Conservation (phyloP, 2,113 vertebrate species). For the Elaphurus davidianus region DNA sequence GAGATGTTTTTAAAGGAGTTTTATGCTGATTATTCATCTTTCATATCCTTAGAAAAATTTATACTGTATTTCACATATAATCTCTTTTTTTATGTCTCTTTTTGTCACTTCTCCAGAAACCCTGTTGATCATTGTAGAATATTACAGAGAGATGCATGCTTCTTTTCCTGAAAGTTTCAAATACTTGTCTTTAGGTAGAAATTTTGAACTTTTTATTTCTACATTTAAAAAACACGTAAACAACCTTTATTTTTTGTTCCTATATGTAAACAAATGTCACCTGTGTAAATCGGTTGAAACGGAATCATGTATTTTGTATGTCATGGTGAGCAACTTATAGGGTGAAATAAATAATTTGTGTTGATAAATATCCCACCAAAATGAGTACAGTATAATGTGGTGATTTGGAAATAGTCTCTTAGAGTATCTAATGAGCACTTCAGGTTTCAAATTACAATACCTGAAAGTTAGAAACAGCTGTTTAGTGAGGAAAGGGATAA, state of each 20-base stretch:
- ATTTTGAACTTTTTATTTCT: slow-evolving; percentile 8
- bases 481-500: slow-evolving; percentile 77
- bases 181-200: slow-evolving; percentile 27
- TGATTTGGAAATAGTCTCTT: slow-evolving; percentile 77
- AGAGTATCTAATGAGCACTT: slow-evolving; percentile 74
- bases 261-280: background rate
- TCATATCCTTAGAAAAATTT: slow-evolving; percentile 70
- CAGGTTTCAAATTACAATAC: slow-evolving; percentile 72
- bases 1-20: slow-evolving; percentile 3
- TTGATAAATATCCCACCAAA: slow-evolving; percentile 4
- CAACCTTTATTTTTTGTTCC: background rate
- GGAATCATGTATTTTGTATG: slow-evolving; percentile 2
- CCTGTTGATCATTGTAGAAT: background rate
- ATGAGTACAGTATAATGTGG: slow-evolving; percentile 55
- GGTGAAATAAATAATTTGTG: slow-evolving; percentile 71
- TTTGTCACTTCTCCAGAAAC: slow-evolving; percentile 16
- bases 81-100: slow-evolving; percentile 60
- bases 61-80: slow-evolving; percentile 67
- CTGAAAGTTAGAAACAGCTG: slow-evolving; percentile 77
- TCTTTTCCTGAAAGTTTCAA: slow-evolving; percentile 14
- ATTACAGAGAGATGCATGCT: background rate
- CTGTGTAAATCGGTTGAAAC: background rate
- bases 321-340: background rate
- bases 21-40: slow-evolving; percentile 62
- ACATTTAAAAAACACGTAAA: background rate